Evolutionary conservation across 2,888 invertebrate genomes (phyloP), one percentile per base, ranked within the genome.

Genomic region (Octonoba sinensis): DNA sequence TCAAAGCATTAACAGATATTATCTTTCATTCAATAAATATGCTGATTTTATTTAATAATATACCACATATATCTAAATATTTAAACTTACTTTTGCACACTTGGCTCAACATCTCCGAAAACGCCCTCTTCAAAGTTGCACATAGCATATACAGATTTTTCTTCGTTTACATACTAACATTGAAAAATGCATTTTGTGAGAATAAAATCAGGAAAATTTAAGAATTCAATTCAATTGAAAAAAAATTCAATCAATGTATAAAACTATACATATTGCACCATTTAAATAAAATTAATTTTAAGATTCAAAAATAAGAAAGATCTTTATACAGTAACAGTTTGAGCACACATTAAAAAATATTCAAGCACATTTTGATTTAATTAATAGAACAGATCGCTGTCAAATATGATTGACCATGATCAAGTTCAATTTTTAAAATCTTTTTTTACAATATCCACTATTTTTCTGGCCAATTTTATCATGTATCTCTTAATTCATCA

Each of bases 111-210:
- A 88, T 97, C 96, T 86, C 94, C 91, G 88, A 93, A 93, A 0
- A 93, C 93, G 3, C 97, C 97, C 93, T 96, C 95, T 88, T 95
- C 93, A 64, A 98, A 89, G 0, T 92, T 91, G 70, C 92, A 91
- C 84, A 96, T 88, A 0, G 96, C 95, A 89, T 93, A 97, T 72
- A 96, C 93, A 0, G 95, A 93, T 87, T 93, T 93, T 54, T 88
- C 88, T 71, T 89, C 87, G 67, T 79, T 71, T 20, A 20, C 12
- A 77, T 81, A 65, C 60, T 81, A 62, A 11, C 46, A 16, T 2
- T 59, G 27, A 24, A 15, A 36, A 65, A 46, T 13, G 2, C 22
- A 49, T 47, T 36, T 64, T 27, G 24, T 16, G 24, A 16, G 1
- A 60, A 22, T 60, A 24, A 11, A 65, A 18, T 47, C 22, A 22